Evolutionary conservation across 2,888 invertebrate genomes (phyloP).

Genomic region (Malthinus seriepunctatus): DNA sequence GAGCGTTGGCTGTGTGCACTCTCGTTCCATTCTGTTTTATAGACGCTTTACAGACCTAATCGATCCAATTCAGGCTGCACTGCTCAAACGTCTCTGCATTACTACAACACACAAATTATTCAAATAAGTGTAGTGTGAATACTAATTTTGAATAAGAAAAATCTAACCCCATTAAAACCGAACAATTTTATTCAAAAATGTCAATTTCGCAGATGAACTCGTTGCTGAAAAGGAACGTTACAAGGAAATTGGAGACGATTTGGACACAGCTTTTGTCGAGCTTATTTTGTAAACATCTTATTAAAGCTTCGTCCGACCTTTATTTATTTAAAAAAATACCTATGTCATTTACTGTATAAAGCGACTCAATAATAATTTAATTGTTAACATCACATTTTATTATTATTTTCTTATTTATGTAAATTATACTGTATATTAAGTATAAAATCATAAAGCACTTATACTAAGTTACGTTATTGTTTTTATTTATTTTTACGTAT

Average conservation of each 20-base stretch:
- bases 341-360: constrained; percentile 11
- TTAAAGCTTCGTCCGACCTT: constrained; percentile 6
- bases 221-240: constrained; percentile 98
- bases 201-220: constrained; percentile 78
- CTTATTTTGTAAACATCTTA: constrained; percentile 65
- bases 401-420: constrained; percentile 2
- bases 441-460: background rate
- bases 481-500: background rate
- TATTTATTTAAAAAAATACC: constrained; percentile 7
- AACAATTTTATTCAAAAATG: background rate
- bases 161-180: background rate
- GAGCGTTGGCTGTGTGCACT: no score
- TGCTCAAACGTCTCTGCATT: no score
- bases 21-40: no score
- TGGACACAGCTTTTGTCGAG: constrained; percentile 98
- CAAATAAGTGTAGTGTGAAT: no score
- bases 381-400: constrained; percentile 13
- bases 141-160: no score
- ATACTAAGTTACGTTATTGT: constrained; percentile 5
- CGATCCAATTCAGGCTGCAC: no score
- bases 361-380: constrained; percentile 33
- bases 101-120: no score
- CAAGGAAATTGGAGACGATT: constrained; percentile 99
- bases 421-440: constrained; percentile 1
- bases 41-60: no score